Evolutionary conservation across 2,797 vertebrate species (phyloP), one percentile per base, ranked within the genome.

Genomic region (Oreochromis mossambicus): DNA sequence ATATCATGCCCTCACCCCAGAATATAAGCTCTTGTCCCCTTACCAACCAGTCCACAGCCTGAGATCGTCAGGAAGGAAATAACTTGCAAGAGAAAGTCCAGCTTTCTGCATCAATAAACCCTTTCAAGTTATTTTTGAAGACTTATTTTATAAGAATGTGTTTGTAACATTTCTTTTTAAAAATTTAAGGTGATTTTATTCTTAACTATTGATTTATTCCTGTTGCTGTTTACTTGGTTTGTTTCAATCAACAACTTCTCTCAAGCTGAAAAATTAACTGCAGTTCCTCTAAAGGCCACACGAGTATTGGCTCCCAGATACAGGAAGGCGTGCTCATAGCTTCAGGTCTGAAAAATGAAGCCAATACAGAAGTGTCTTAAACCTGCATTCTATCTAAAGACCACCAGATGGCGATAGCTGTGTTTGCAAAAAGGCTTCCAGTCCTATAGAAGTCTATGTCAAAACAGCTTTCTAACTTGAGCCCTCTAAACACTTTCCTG

Each of bases 261-360:
- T 41, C 13, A n/a, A 21, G 38, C 5, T 24, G 0, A 43, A 43
- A 68, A 43, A 26, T 43, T 24, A 70, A 43, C 13, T 70, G 38
- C 66, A 70, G 66, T 70, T 70, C 38, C 38, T 43, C 38, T 43
- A 68, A 70, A 26, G 5, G 38, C 38, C 38, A 68, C 38, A 24
- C 43, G 38, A 43, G 8, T 15, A 32, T 17, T 68, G 36, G n/a
- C 63, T 66, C 36, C 36, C 17, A 36, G 17, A 34, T 36, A 63
- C 19, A 36, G 32, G 17, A 36, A 63, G 29, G 34, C 2, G 0
- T 0, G 56, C 5, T 34, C 0, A 2, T 34, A 19, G 29, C 56
- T 58, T 34, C 26, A 21, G 19, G 61, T 66, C 61, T 66, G 61
- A 66, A 38, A 66, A 66, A 38, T 38, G 61, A 38, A 38, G 4